These are phyloP conservation scores for Lysandra bellargus DNA, from an alignment of 2,888 invertebrate species.

Conservation along the genomic window DNA sequence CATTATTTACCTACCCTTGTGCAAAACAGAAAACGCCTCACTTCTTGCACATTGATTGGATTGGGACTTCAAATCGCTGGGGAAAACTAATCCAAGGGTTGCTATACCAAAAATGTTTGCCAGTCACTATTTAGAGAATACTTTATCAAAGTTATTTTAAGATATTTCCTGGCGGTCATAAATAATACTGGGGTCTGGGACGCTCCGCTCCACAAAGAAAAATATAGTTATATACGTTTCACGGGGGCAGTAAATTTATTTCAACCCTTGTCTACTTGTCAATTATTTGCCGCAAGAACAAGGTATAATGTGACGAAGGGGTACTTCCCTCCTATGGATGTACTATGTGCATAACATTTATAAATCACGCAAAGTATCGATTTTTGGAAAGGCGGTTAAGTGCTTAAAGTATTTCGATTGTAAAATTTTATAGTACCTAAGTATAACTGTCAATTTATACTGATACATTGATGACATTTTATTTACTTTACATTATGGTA, in stretches of 20 bases:
- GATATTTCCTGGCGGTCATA: constrained; percentile 3
- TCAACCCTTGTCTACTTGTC: constrained; percentile 67
- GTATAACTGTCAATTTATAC: too few species aligned
- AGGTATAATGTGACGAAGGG: constrained; percentile 15
- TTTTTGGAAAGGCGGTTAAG: neutral
- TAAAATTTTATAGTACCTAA: too few species aligned
- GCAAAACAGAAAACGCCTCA: neutral
- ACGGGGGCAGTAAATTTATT: constrained; percentile 35
- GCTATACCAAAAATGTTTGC: constrained; percentile 6
- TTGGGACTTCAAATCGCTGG: neutral
- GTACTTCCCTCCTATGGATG: constrained; percentile 29
- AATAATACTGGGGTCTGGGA: neutral
- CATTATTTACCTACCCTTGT: neutral
- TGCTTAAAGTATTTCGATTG: neutral
- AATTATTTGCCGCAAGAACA: constrained; percentile 54
- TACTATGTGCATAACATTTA: constrained; percentile 39
- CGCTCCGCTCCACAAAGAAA: neutral
- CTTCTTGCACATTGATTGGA: neutral
- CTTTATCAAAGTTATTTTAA: constrained; percentile 14
- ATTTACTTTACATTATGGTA: too few species aligned
- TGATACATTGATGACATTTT: too few species aligned
- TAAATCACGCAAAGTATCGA: constrained; percentile 32
- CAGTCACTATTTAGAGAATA: neutral
- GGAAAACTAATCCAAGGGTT: neutral
- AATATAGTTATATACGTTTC: constrained; percentile 21